Percentiles rank a stretch among this genome's conserved stretches.
Evolutionary conservation across 2,797 vertebrate species (phyloP).

Genomic region (Phrynocephalus vlangalii): DNA sequence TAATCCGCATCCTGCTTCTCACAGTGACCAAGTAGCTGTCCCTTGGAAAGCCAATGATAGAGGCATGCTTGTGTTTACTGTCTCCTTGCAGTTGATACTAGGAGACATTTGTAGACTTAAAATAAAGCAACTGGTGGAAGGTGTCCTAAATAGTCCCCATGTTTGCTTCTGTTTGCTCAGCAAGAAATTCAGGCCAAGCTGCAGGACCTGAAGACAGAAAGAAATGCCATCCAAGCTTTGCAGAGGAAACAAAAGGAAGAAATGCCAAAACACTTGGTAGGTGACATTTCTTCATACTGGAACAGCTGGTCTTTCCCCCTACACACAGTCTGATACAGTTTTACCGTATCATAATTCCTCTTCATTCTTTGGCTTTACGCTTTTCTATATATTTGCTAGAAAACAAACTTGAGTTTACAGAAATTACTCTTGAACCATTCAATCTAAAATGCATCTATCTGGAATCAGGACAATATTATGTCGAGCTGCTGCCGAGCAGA

Average conservation of each 20-base stretch:
- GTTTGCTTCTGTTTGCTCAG: conserved; percentile 1
- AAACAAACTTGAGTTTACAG: neutral
- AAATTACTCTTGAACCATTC: neutral
- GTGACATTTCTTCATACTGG: neutral
- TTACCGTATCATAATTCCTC: neutral
- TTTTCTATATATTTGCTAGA: neutral
- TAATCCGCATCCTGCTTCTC: neutral
- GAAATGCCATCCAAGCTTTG: neutral
- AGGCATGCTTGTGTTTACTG: fast-evolving
- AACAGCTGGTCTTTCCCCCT: no score
- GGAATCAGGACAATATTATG: neutral
- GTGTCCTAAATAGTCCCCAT: neutral
- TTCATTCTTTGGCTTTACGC: no score
- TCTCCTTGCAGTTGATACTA: neutral
- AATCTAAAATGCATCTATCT: neutral
- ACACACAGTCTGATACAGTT: neutral
- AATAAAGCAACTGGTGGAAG: neutral
- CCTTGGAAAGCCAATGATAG: neutral
- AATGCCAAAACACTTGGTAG: neutral
- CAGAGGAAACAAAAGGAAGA: neutral
- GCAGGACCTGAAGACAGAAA: neutral
- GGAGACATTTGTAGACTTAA: neutral
- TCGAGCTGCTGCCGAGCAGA: no score
- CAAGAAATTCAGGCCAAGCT: conserved; percentile 16
- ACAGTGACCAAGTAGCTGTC: neutral